These are phyloP conservation scores for Gymnorhina tibicen DNA, from an alignment of 2,113 vertebrate species.

Conservation along the genomic window DNA sequence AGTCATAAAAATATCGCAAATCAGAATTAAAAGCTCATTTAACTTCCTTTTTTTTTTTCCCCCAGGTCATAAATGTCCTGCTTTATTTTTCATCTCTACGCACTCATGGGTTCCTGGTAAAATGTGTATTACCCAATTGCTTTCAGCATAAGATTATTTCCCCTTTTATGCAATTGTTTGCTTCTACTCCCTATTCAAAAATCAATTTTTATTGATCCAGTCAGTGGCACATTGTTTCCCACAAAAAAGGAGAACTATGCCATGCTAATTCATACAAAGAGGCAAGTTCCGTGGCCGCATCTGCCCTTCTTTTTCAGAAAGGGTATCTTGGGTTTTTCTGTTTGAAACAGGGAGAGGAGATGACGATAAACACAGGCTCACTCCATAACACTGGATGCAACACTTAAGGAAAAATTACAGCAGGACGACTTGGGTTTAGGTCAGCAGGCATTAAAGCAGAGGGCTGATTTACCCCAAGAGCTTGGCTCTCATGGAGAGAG, in stretches of 20 bases:
- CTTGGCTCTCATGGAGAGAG: neutral
- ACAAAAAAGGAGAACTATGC: conserved; percentile 6
- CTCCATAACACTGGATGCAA: neutral
- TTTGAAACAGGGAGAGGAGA: neutral
- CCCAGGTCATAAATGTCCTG: neutral
- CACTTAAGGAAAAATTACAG: neutral
- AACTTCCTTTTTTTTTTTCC: neutral
- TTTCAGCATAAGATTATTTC: conserved; percentile 38
- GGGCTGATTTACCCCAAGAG: neutral
- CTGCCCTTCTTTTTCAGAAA: neutral
- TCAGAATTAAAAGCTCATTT: conserved; percentile 27
- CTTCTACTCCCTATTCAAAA: conserved; percentile 37
- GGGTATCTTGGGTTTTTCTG: neutral
- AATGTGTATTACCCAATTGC: conserved; percentile 36
- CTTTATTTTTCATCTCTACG: neutral
- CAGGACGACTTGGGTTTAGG: neutral
- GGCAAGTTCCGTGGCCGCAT: neutral
- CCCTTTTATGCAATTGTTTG: conserved; percentile 55
- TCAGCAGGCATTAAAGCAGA: neutral
- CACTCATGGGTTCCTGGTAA: conserved; percentile 16
- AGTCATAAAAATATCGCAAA: neutral
- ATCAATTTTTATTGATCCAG: conserved; percentile 53
- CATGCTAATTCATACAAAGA: neutral
- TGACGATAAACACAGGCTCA: neutral
- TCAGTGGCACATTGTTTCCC: conserved; percentile 8